Evolutionary conservation across 2,888 invertebrate species (phyloP), one percentile per base, ranked within the genome.

Genomic region (Stratiomys singularior): DNA sequence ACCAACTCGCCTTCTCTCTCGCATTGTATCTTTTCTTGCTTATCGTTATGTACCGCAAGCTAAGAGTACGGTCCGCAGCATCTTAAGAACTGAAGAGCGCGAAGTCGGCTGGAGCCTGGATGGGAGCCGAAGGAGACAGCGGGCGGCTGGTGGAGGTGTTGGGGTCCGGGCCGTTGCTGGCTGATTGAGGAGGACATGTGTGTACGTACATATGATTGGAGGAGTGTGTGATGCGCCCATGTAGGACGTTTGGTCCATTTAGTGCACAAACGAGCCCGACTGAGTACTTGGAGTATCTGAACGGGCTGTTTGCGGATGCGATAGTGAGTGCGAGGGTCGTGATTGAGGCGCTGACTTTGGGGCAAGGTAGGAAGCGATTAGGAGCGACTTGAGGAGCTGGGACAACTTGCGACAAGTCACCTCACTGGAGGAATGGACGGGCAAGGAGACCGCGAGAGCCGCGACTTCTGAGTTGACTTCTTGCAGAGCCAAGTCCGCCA

Each of bases 181-280:
- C 25, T 23, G 69, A 47, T 69, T 69, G 69, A 69, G 25, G 69
- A 60, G 15, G 60, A 30, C 69, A 69, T 69, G 69, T 21, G 69
- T 25, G 69, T 44, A 23, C 69, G 4, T 44, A 23, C 69, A 11
- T 18, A n/a, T 47, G 66, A 37, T 21, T 37, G 37, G 37, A 66
- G 58, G 37, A 66, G 66, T 66, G 21, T 69, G 25, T 27, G 46
- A 47, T 67, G 67, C 37, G 67, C 44, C 21, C 46, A 30, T 67
- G n/a, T 67, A 44, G 18, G 21, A 30, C 25, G 25, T 18, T 18
- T 15, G 66, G 37, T 28, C 37, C 66, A 28, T 44, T 66, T 66
- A 69, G 25, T 69, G 69, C 69, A 69, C 69, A 47, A 37, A 69
- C 30, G 69, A 69, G 11, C 23, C 25, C 69, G 60, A 23, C 60